Evolutionary conservation across 2,113 vertebrate genomes (phyloP), one percentile per base, ranked within the genome.

Genomic region (Sisor rabdophorus): DNA sequence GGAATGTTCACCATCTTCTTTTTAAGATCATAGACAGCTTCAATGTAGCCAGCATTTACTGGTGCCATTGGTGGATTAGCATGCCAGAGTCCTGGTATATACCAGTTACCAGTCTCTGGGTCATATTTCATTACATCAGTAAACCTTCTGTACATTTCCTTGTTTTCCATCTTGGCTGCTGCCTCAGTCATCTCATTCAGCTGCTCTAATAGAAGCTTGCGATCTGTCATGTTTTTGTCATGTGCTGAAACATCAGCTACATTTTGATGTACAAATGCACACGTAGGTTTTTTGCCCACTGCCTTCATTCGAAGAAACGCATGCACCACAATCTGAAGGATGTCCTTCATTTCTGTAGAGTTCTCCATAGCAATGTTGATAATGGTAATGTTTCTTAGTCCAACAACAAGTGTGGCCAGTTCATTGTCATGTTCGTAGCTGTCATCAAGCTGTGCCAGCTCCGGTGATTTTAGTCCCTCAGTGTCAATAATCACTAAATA

Each of bases 241-340:
- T 90, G 67, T 3, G 85, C 89, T 20, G 90, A 85, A 12, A 86
- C 79, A 48, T 91, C 93, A 0, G 87, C 87, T 24, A 93, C 90
- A 44, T 91, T 93, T 86, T 93, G 92, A 73, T 92, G 90, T 1
- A 95, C 89, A 74, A 94, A 93, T 68, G 88, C 87, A 78, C 90
- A 93, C 78, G 82, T 92, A 0, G 92, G 89, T 75, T 89, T 87
- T 52, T 91, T 92, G 8, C 92, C 92, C 0, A 87, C 87, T 68
- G 89, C 82, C 67, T 82, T 89, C 87, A 89, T 88, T 74, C 87
- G 85, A 81, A 89, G 76, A 30, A 90, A 89, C 15, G 88, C 88
- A 64, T 90, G 88, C 5, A 90, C 88, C 16, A 87, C 88, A 76
- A 80, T 89, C 65, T 90, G 87, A 13, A 89, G 77, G 79, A 89